Evolutionary conservation across 2,888 invertebrate species (phyloP).

Genomic region (Coenonympha glycerion): DNA sequence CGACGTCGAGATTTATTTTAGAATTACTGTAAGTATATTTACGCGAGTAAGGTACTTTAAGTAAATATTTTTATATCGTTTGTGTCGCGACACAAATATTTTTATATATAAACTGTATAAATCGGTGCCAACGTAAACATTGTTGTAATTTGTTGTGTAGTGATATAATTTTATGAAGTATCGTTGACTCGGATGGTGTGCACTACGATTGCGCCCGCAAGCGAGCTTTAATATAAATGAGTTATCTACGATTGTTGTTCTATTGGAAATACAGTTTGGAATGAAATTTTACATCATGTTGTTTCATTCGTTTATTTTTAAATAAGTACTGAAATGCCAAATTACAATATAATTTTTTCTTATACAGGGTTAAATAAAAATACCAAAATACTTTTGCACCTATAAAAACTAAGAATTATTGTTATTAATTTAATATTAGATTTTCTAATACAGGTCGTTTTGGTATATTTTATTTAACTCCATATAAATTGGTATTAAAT

Average conservation of each 20-base stretch:
- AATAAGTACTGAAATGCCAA: background rate
- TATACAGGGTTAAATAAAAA: too few relatives aligned
- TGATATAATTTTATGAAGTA: constrained; percentile 69
- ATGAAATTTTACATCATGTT: constrained; percentile 39
- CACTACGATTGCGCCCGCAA: constrained; percentile 32
- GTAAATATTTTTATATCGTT: constrained; percentile 71
- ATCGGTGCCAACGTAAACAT: constrained; percentile 75
- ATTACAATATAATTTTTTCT: background rate
- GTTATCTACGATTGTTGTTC: constrained; percentile 72
- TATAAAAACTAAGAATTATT: too few relatives aligned
- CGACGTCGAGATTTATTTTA: constrained; percentile 68
- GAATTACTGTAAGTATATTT: constrained; percentile 62
- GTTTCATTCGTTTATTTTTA: constrained; percentile 37
- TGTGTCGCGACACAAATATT: constrained; percentile 69
- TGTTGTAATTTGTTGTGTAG: constrained; percentile 75
- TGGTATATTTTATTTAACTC: too few relatives aligned
- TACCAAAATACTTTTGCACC: too few relatives aligned
- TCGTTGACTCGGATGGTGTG: constrained; percentile 62
- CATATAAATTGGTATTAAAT: too few relatives aligned
- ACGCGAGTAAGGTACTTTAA: constrained; percentile 62
- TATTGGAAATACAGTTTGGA: constrained; percentile 70
- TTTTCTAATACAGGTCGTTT: too few relatives aligned
- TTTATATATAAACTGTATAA: constrained; percentile 64
- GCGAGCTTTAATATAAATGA: constrained; percentile 68
- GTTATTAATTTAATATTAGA: too few relatives aligned